phyloP scores from a whole-genome alignment of 2,797 vertebrate species.

The Lateolabrax maculatus region DNA sequence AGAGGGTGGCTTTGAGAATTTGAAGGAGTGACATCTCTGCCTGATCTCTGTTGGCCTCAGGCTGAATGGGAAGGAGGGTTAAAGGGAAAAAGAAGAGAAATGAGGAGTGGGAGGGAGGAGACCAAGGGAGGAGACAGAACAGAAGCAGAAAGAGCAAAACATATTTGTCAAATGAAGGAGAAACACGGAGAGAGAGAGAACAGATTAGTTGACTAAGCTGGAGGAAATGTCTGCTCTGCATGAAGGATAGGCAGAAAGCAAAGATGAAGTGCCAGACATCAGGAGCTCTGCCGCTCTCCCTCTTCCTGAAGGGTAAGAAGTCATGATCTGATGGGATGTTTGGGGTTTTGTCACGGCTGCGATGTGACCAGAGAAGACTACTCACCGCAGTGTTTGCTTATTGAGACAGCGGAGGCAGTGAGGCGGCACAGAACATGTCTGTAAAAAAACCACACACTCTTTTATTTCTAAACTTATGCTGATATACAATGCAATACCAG shows the following conservation, averaged over 20 bases:
- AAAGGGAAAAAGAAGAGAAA: conserved; percentile 26
- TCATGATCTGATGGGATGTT: neutral
- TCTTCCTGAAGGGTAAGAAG: conserved; percentile 63
- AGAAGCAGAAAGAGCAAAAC: conserved; percentile 22
- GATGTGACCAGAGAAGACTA: neutral
- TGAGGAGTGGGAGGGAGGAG: conserved; percentile 22
- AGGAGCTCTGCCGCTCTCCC: conserved; percentile 14
- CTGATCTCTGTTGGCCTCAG: conserved; percentile 33
- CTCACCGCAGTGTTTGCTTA: too few relatives aligned
- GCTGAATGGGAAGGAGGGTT: conserved; percentile 22
- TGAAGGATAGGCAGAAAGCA: neutral
- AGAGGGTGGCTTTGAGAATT: conserved; percentile 10
- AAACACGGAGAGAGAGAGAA: neutral
- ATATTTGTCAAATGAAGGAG: conserved; percentile 21
- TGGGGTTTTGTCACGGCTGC: neutral
- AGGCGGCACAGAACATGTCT: neutral
- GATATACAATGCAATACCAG: neutral
- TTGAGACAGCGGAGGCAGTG: too few relatives aligned
- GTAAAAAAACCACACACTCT: neutral
- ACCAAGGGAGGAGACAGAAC: conserved; percentile 45
- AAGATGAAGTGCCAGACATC: conserved; percentile 58
- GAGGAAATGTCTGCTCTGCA: neutral
- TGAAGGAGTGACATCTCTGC: conserved; percentile 16
- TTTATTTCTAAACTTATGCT: neutral
- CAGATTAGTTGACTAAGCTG: neutral